Evolutionary conservation across 2,113 vertebrate genomes (phyloP), one percentile per base, ranked within the genome.

Genomic region (Pavo muticus): DNA sequence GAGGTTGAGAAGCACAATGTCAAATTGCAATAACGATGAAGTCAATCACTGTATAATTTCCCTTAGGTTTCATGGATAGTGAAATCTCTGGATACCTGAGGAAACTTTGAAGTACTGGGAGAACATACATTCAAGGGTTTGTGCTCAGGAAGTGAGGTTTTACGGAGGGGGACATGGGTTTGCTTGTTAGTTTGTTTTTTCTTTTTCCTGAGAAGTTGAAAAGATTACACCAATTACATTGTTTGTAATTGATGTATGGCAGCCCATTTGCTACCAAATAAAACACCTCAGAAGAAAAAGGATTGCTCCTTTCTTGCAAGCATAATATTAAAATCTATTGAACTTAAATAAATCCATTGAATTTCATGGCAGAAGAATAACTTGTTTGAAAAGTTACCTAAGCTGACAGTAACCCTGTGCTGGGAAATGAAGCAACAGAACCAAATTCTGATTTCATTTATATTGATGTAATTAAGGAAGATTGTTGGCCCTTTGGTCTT

Each of bases 1-100:
- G 79, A 90, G 69, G 39, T 81, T 69, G 73, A 92, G 86, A 88
- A 90, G 69, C 68, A 68, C 68, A 77, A 40, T 50, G 89, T 84
- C 21, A 29, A 89, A 89, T 81, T 92, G 81, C 89, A 95, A 67
- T 86, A 94, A 78, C 72, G 73, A 54, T 87, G 76, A 95, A 93
- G 87, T 64, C 72, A 95, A 88, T 94, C 87, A 86, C 76, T 91
- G 44, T 37, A 60, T 93, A 48, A 92, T 95, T 97, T 95, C 86
- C 83, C 74, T 71, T 64, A 74, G 77, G 63, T 89, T 94, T 85
- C 74, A 60, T 23, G 40, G 70, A 8, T 56, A 76, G 67, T 50
- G 77, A 85, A 63, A 35, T 91, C 83, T 74, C 75, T 79, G 68
- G 50, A 87, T 84, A 88, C 32, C 37, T 76, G 73, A 83, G 73